Conservation (phyloP, 2,888 invertebrate genomes). For the Thera britannica region DNA sequence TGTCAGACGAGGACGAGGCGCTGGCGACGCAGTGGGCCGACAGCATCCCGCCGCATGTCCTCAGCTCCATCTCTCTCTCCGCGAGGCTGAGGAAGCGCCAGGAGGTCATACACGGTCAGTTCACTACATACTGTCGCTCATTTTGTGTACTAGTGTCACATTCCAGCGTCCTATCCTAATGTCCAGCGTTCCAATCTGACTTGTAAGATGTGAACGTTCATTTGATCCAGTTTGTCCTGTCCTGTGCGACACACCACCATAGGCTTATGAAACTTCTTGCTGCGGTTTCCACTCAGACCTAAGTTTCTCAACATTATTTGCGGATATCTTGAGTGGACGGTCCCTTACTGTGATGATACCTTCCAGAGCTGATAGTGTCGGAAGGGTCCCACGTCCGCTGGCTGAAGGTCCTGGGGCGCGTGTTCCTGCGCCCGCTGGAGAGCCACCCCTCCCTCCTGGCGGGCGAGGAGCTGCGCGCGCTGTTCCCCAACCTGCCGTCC, state of each 20-base stretch:
- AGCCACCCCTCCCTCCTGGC: slow-evolving; percentile 87
- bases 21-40: slow-evolving; percentile 77
- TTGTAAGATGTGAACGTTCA: too few relatives aligned
- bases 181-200: too few relatives aligned
- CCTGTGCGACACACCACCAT: too few relatives aligned
- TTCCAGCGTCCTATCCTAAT: too few relatives aligned
- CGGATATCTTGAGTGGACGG: too few relatives aligned
- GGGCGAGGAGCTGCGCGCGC: slow-evolving; percentile 88
- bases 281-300: too few relatives aligned
- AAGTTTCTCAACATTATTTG: too few relatives aligned
- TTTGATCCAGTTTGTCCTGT: too few relatives aligned
- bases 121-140: background rate
- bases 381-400: slow-evolving; percentile 95
- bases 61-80: slow-evolving; percentile 67
- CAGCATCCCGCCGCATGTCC: slow-evolving; percentile 68
- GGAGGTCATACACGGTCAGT: slow-evolving; percentile 79
- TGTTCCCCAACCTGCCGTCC: slow-evolving; percentile 94
- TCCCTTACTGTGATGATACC: background rate
- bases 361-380: slow-evolving; percentile 90
- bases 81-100: slow-evolving; percentile 73
- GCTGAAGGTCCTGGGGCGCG: slow-evolving; percentile 92
- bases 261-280: too few relatives aligned
- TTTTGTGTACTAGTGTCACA: too few relatives aligned
- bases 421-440: slow-evolving; percentile 92
- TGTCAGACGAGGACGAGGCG: slow-evolving; percentile 79